These are phyloP conservation scores for Philaethria dido DNA, from an alignment of 2,888 invertebrate genomes.

Conservation along the genomic window DNA sequence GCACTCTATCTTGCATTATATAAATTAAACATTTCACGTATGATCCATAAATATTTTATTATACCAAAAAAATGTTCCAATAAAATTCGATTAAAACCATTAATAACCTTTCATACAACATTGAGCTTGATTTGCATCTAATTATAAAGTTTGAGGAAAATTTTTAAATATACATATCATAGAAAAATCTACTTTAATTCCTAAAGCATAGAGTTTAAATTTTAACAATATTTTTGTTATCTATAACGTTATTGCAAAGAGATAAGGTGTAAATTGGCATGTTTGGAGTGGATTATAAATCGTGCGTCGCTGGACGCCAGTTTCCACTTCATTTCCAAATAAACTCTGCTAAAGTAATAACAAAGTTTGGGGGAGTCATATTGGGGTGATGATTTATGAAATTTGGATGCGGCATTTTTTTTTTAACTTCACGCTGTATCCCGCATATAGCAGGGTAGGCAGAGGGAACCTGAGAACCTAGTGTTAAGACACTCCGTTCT, in stretches of 20 bases:
- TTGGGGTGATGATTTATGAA: constrained; percentile 50
- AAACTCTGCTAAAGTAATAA: constrained; percentile 74
- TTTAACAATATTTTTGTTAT: constrained; percentile 1
- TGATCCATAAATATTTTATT: background rate
- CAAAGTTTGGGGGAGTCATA: constrained; percentile 70
- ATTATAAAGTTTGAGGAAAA: constrained; percentile 38
- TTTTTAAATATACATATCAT: constrained; percentile 3
- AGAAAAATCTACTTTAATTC: constrained; percentile 13
- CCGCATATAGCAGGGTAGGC: no score
- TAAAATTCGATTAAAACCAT: constrained; percentile 17
- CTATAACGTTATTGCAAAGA: constrained; percentile 39
- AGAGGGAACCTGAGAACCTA: no score
- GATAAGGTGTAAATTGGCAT: constrained; percentile 52
- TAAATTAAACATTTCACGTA: no score
- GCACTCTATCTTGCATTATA: no score
- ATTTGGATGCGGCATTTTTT: constrained; percentile 46
- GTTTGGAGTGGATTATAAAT: constrained; percentile 59
- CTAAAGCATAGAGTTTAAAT: constrained; percentile 26
- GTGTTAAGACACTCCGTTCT: no score
- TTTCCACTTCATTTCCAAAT: constrained; percentile 75
- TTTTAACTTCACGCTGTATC: no score
- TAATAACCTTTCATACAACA: constrained; percentile 32
- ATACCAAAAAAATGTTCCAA: background rate
- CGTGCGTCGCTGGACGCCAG: constrained; percentile 65
- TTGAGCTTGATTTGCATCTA: constrained; percentile 41